Conservation (phyloP, 2,888 invertebrate species). For the Limnephilus auricula region DNA sequence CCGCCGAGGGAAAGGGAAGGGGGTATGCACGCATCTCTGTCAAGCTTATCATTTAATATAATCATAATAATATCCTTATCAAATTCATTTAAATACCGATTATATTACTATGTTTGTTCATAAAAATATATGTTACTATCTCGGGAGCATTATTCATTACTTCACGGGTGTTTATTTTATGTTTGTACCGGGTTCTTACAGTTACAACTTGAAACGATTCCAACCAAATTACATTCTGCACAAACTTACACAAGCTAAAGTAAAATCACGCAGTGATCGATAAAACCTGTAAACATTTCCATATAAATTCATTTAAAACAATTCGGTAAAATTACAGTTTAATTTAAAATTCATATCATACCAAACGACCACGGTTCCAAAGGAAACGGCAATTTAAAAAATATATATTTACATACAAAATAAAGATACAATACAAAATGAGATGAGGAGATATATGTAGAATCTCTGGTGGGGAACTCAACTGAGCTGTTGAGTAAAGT, state of each 20-base stretch:
- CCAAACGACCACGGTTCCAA: background rate
- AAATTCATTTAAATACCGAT: conserved; percentile 42
- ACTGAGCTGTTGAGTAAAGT: background rate
- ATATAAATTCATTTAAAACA: conserved; percentile 32
- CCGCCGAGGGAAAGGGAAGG: background rate
- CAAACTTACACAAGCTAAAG: background rate
- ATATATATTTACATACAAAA: conserved; percentile 35
- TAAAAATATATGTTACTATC: conserved; percentile 38
- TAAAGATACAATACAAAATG: no score
- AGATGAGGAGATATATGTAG: background rate
- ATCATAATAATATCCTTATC: conserved; percentile 52
- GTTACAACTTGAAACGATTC: background rate
- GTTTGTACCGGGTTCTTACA: background rate
- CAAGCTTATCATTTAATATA: conserved; percentile 53
- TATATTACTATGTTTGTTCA: conserved; percentile 49
- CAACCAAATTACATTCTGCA: conserved; percentile 4
- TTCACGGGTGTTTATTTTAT: background rate
- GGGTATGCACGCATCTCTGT: conserved; percentile 42
- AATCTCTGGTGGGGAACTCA: background rate
- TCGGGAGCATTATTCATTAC: conserved; percentile 24
- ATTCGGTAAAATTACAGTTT: background rate
- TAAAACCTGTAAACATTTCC: conserved; percentile 17
- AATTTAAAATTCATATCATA: conserved; percentile 21
- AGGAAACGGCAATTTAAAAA: background rate
- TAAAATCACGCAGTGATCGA: background rate